phyloP scores from a whole-genome alignment of 64 coral and sea anemone species.

The Pachyseris speciosa region DNA sequence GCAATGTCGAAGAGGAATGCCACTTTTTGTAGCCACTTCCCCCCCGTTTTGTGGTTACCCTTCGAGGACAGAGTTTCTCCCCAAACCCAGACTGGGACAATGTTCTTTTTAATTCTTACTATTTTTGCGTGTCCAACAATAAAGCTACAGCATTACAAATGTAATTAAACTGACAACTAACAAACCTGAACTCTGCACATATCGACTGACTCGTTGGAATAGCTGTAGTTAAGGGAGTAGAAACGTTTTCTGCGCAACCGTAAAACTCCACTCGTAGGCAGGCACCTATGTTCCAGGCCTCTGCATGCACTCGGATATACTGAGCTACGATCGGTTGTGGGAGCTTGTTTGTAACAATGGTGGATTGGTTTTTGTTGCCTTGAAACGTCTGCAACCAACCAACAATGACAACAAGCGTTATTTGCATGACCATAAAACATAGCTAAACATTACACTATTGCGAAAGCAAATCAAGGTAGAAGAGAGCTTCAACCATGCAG shows the following conservation, averaged over 20 bases:
- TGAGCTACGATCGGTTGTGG: constrained; percentile 31
- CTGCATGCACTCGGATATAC: constrained; percentile 63
- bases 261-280: constrained; percentile 81
- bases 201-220: constrained; percentile 22
- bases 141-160: background rate
- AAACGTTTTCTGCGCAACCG: constrained; percentile 32
- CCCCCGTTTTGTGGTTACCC: too few species aligned
- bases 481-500: background rate
- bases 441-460: too few species aligned
- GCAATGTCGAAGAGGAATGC: too few species aligned
- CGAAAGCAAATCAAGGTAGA: too few species aligned
- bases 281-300: constrained; percentile 28
- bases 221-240: constrained; percentile 1
- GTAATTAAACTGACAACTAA: background rate
- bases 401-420: too few species aligned
- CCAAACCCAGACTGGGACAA: too few species aligned
- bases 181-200: constrained; percentile 69
- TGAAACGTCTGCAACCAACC: constrained; percentile 48
- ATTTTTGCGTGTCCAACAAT: too few species aligned
- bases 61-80: too few species aligned
- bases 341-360: constrained; percentile 54
- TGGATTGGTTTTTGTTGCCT: constrained; percentile 63
- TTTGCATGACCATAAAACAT: too few species aligned
- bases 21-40: too few species aligned
- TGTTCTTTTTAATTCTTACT: too few species aligned